Evolutionary conservation across 2,888 invertebrate genomes (phyloP), one percentile per base, ranked within the genome.

Genomic region (Papilio elwesi): DNA sequence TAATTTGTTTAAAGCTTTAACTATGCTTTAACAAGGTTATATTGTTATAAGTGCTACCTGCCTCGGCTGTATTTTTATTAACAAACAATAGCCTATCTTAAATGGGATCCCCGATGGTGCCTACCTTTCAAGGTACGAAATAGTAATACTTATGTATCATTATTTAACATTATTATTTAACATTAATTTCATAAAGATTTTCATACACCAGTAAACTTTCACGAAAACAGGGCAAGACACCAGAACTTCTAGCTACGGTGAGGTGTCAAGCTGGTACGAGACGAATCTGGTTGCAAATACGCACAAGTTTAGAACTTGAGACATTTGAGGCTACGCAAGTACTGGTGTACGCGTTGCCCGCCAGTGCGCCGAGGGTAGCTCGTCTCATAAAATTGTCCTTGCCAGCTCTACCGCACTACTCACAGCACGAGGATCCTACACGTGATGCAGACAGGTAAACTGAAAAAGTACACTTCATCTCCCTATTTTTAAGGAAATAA

Each of bases 251-350:
- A 76, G 98, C 97, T 11, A 98, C 98, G 1, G 98, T 98, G 83
- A 95, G 98, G 75, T 99, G 99, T 86, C 98, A 99, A 93, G 96
- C 98, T 55, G 98, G 98, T 80, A 98, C 98, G 0, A 98, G 97
- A 77, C 94, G 98, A 63, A 92, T 99, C 74, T 98, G 98, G 93
- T 94, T 99, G 76, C 96, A 97, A 87, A 95, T 99, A 78, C 95
- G 80, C n/a, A 72, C 63, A n/a, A 55, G 51, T 7, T 75, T 49
- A 59, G 65, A 67, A 68, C 47, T 13, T 2, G 76, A 78, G 77
- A 87, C 78, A 68, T 87, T 76, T 78, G 90, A 87, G 74, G 85
- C 87, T 49, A 85, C 84, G 36, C 82, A 81, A 16, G 89, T 91
- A 2, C 77, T 90, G 7, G 80, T 93, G 67, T 93, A 93, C 73